Percentiles rank a stretch among this genome's conserved stretches.
Evolutionary conservation across 2,888 invertebrate genomes (phyloP).

Genomic region (Lasioglossum vierecki): DNA sequence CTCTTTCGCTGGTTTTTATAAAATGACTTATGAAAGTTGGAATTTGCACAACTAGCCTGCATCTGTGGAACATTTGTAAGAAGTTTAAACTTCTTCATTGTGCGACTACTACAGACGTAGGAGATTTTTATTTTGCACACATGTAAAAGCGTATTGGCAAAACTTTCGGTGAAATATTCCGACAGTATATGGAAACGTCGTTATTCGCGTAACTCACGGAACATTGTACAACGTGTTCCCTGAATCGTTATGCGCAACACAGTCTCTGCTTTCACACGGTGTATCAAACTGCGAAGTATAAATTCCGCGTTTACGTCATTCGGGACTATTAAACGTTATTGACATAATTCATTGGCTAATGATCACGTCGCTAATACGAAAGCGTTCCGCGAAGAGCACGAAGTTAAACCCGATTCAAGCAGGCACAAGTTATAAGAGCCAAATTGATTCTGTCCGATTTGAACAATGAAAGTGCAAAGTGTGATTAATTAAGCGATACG

Average conservation of each 20-base stretch:
- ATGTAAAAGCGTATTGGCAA: neutral
- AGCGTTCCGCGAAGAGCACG: conserved; percentile 17
- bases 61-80: neutral
- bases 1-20: neutral
- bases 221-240: neutral
- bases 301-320: neutral
- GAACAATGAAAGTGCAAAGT: conserved; percentile 56
- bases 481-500: conserved; percentile 60
- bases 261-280: neutral
- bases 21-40: too few species aligned
- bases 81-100: neutral
- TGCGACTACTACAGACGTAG: neutral
- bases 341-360: conserved; percentile 33
- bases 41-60: neutral
- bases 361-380: conserved; percentile 21
- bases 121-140: neutral
- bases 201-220: neutral
- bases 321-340: conserved; percentile 21
- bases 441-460: conserved; percentile 59
- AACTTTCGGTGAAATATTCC: neutral
- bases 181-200: neutral
- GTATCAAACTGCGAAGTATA: conserved; percentile 15
- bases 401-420: conserved; percentile 30
- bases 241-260: neutral
- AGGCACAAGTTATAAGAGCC: conserved; percentile 46